Base-by-base conservation (phyloP, 2,113 vertebrate species). In the Chloropsis cyanopogon region DNA sequence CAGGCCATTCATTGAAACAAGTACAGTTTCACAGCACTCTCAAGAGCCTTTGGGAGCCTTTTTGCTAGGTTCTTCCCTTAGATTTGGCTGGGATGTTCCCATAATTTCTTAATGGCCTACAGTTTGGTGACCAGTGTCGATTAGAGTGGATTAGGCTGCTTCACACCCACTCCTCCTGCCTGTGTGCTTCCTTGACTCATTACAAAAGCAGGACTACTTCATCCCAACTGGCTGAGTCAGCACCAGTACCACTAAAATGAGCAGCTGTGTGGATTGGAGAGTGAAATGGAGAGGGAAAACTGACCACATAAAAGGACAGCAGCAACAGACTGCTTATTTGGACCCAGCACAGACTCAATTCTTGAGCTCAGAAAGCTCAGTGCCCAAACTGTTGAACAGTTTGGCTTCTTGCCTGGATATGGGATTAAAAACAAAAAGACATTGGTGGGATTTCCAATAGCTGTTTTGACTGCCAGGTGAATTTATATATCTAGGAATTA, bases 271-370 rank as follows among this genome's bases (percentile, higher is more conserved):
- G 53, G 37, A n/a, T 53, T 61, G 35, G 19, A 77, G 46, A 63
- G 28, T 8, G 29, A 17, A 91, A 60, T 2, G 1, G 2, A 37
- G 41, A 82, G 39, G 71, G 88, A 72, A 90, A 92, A 39, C 21
- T 63, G 86, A 42, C 64, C 59, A 54, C 47, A 80, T 41, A 66
- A 86, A 93, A 90, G 4, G 6, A 69, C 70, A 80, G 24, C 63
- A 94, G 85, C 50, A 86, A 63, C 56, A 86, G 35, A 86, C 72
- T 68, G 61, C 59, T 94, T 76, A 90, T 92, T 88, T 86, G 82
- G 59, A 84, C 31, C 29, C 5, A 1, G 26, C 6, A 59, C 8
- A 66, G 44, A 9, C n/a, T 86, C 64, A 47, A 3, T 80, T 91
- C 72, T 84, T 81, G 39, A 83, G n/a, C 44, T 86, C 16, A 60